A percentile compares a stretch with the other conserved stretches of the same genome.
Conservation (phyloP, 2,888 invertebrate genomes). For the Alsophila aescularia region DNA sequence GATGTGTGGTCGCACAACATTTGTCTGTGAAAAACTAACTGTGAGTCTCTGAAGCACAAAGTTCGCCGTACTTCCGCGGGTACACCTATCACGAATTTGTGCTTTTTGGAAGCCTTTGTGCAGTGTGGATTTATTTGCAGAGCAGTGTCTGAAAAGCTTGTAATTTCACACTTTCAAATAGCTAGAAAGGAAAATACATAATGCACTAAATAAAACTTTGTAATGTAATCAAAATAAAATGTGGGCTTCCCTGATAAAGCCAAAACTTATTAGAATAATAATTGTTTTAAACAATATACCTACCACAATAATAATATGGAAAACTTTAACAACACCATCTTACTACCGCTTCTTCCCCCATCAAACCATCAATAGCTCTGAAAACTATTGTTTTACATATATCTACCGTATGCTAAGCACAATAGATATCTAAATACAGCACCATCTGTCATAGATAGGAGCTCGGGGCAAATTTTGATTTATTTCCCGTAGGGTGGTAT, state of each 20-base stretch:
- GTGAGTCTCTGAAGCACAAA: slow-evolving; percentile 4
- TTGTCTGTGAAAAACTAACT: too few relatives aligned
- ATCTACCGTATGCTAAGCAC: not conserved
- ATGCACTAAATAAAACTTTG: too few relatives aligned
- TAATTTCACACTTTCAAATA: too few relatives aligned
- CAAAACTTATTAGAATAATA: too few relatives aligned
- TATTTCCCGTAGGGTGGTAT: slow-evolving; percentile 4
- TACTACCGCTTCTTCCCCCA: not conserved
- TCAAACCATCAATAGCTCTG: not conserved
- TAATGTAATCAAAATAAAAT: too few relatives aligned
- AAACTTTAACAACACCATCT: too few relatives aligned
- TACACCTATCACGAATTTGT: not conserved
- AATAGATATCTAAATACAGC: not conserved
- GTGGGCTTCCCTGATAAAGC: too few relatives aligned
- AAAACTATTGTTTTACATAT: not conserved
- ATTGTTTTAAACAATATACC: too few relatives aligned
- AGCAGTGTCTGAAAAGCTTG: not conserved
- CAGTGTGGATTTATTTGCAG: not conserved
- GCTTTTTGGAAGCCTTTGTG: not conserved
- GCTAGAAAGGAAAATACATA: too few relatives aligned
- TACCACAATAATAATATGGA: too few relatives aligned
- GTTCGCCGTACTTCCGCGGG: not conserved
- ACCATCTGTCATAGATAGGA: slow-evolving; percentile 12
- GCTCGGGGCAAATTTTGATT: slow-evolving; percentile 19
- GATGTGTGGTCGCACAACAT: slow-evolving; percentile 6